Conservation (phyloP, 2,888 invertebrate genomes). For the Caenorhabditis angaria region DNA sequence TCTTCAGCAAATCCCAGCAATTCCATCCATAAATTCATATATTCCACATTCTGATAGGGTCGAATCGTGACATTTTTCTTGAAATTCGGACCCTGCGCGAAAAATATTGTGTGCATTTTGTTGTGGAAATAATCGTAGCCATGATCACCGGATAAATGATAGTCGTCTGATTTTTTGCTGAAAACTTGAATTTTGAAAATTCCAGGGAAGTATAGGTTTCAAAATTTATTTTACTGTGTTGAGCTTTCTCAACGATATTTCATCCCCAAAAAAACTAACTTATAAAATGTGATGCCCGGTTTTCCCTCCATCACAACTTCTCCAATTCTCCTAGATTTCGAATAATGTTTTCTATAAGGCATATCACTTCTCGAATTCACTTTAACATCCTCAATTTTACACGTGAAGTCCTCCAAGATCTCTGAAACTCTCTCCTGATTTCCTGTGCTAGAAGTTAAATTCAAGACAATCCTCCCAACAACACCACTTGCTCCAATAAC, state of each 20-base stretch:
- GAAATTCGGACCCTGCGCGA: slow-evolving; percentile 65
- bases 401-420: slow-evolving; percentile 53
- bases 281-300: slow-evolving; percentile 62
- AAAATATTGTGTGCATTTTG: slow-evolving; percentile 67
- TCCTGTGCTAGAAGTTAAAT: slow-evolving; percentile 8
- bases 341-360: slow-evolving; percentile 61
- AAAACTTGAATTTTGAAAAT: slow-evolving; percentile 2
- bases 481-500: slow-evolving; percentile 58
- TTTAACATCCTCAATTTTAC: slow-evolving; percentile 54
- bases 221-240: too few species aligned
- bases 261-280: slow-evolving; percentile 29
- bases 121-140: slow-evolving; percentile 64
- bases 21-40: slow-evolving; percentile 59
- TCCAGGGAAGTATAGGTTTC: too few species aligned
- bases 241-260: too few species aligned
- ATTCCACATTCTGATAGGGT: slow-evolving; percentile 67
- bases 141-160: slow-evolving; percentile 60
- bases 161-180: slow-evolving; percentile 49
- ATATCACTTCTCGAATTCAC: slow-evolving; percentile 54
- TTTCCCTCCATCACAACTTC: slow-evolving; percentile 63
- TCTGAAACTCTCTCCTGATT: slow-evolving; percentile 17
- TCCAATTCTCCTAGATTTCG: slow-evolving; percentile 55
- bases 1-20: slow-evolving; percentile 29
- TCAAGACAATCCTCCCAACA: slow-evolving; percentile 60
- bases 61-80: slow-evolving; percentile 47